Percentiles rank a stretch among this genome's conserved stretches.
Evolutionary conservation across 2,113 vertebrate species (phyloP).

Genomic region (Melanostigma gelatinosum): DNA sequence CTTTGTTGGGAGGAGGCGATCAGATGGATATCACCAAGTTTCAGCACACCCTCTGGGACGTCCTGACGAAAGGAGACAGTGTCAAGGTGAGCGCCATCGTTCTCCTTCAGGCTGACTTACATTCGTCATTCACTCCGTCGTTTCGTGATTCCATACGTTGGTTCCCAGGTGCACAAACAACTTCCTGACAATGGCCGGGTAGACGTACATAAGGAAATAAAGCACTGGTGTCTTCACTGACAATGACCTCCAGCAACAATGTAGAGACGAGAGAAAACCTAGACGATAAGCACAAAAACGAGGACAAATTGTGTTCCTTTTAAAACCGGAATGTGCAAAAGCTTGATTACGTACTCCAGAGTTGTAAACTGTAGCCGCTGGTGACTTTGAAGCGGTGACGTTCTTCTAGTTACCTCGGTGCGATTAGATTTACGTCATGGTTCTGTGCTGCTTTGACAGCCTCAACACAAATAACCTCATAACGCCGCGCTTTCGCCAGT

Average conservation of each 20-base stretch:
- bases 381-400: not conserved
- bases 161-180: not conserved
- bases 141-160: not conserved
- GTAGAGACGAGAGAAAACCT: not conserved
- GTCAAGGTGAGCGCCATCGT: slow-evolving; percentile 66
- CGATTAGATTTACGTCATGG: slow-evolving; percentile 20
- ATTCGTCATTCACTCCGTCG: not conserved
- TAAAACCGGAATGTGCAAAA: slow-evolving; percentile 29
- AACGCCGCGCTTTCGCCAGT: slow-evolving; percentile 7
- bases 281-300: slow-evolving; percentile 22
- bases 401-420: slow-evolving; percentile 4
- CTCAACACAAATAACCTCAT: slow-evolving; percentile 47
- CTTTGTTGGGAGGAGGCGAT: slow-evolving; percentile 67
- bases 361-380: slow-evolving; percentile 28
- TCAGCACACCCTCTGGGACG: slow-evolving; percentile 70
- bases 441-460: slow-evolving; percentile 9
- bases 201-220: not conserved
- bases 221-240: not conserved
- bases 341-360: slow-evolving; percentile 22
- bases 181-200: not conserved
- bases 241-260: slow-evolving; percentile 16
- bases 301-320: slow-evolving; percentile 7
- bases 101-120: not conserved
- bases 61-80: slow-evolving; percentile 57
- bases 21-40: slow-evolving; percentile 69